Percentiles rank a stretch among this genome's conserved stretches.
Conservation (phyloP, 2,797 vertebrate species). For the Gorsachius magnificus region DNA sequence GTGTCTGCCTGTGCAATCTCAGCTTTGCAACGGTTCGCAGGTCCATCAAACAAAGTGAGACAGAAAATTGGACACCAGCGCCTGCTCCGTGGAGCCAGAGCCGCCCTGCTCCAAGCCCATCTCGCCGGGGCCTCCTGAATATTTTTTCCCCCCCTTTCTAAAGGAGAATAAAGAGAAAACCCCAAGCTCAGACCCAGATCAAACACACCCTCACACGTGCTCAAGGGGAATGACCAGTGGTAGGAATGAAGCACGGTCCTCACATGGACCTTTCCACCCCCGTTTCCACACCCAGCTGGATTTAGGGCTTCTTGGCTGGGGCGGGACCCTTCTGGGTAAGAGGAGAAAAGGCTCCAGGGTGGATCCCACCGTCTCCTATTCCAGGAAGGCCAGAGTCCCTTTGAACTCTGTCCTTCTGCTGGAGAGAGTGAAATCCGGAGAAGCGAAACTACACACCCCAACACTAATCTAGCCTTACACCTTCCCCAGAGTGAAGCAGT, state of each 20-base stretch:
- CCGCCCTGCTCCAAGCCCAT: background rate
- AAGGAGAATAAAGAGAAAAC: background rate
- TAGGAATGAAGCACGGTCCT: background rate
- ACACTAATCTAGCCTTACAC: background rate
- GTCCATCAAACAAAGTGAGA: constrained; percentile 39
- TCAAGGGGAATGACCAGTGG: background rate
- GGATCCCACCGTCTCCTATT: background rate
- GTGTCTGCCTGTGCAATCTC: background rate
- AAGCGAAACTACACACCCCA: background rate
- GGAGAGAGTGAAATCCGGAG: background rate
- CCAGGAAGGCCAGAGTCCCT: constrained; percentile 27
- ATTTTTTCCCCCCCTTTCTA: background rate
- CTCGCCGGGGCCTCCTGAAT: background rate
- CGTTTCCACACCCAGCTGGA: background rate
- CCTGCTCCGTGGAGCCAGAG: background rate
- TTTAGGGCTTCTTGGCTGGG: background rate
- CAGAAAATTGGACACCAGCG: constrained; percentile 1
- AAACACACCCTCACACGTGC: background rate
- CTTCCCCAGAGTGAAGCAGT: background rate
- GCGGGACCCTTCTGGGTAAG: constrained; percentile 12
- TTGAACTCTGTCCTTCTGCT: constrained; percentile 27
- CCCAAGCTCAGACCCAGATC: background rate
- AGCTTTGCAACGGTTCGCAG: background rate
- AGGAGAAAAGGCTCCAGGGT: background rate
- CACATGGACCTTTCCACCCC: background rate